These are phyloP conservation scores for Pelodiscus sinensis DNA, from an alignment of 2,113 vertebrate species.

Conservation along the genomic window DNA sequence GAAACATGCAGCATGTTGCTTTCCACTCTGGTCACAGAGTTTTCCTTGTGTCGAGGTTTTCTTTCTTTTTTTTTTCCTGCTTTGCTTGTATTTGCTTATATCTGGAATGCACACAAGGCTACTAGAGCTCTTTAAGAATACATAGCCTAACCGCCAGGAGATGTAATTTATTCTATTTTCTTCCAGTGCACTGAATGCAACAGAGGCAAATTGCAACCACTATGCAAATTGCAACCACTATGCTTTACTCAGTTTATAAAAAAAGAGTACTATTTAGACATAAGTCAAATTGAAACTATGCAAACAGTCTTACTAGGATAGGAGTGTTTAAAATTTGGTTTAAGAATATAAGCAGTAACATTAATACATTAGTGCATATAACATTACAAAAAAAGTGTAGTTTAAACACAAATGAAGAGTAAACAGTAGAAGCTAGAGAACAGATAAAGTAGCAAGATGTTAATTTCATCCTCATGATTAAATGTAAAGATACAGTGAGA, in stretches of 20 bases:
- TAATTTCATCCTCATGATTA: background rate
- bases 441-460: background rate
- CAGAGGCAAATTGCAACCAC: accelerated
- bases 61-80: background rate
- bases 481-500: background rate
- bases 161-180: background rate
- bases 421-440: background rate
- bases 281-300: background rate
- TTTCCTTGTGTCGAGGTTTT: background rate
- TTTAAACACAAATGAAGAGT: background rate
- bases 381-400: background rate
- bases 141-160: background rate
- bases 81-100: background rate
- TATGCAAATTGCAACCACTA: accelerated
- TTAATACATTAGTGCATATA: background rate
- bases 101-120: background rate
- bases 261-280: background rate
- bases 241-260: accelerated
- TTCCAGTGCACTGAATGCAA: background rate
- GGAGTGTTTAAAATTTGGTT: background rate
- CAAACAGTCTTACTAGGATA: background rate
- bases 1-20: background rate
- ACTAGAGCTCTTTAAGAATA: background rate
- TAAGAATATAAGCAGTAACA: background rate
- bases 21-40: background rate